Evolutionary conservation across 2,113 vertebrate species (phyloP), one percentile per base, ranked within the genome.

Genomic region (Eupsittula cactorum): DNA sequence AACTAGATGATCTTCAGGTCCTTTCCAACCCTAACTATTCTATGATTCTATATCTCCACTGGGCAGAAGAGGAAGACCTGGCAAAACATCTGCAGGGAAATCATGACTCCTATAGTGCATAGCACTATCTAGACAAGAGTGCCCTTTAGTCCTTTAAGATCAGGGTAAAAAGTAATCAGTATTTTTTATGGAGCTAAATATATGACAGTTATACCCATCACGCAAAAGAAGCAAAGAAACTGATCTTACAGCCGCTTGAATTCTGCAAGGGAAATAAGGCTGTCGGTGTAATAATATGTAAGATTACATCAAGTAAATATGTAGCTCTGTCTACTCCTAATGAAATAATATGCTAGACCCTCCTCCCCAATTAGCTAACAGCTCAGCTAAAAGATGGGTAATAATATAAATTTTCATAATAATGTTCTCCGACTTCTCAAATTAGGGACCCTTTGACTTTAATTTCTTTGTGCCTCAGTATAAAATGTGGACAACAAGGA

Each of bases 401-500:
- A 77, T 85, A 91, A 92, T 46, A 93, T 1, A 77, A 37, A 96
- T 90, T 86, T 78, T 90, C 70, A 79, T 89, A 92, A 91, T 55
- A 73, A 91, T 77, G 12, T 73, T 41, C n/a, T 89, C 65, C 86
- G 65, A 89, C 44, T 70, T 86, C 74, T 90, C 49, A 85, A 89
- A 94, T 75, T 82, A 92, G 57, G 10, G 41, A 74, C 41, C 12
- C 41, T 94, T 92, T 95, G 86, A 82, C 69, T 83, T 75, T 73
- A 86, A 96, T 86, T 88, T 88, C 79, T 88, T 88, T 78, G 64
- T 68, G 73, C 37, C 19, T 76, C 18, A 17, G 41, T 62, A 84
- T 87, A 82, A 89, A 92, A 92, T 65, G n/a, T 64, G 65, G 83
- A 75, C 53, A 79, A 86, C 88, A 94, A 93, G 21, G 47, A 82